phyloP scores from a whole-genome alignment of 1,140 invertebrate genomes.

The Bathynomus jamesi region DNA sequence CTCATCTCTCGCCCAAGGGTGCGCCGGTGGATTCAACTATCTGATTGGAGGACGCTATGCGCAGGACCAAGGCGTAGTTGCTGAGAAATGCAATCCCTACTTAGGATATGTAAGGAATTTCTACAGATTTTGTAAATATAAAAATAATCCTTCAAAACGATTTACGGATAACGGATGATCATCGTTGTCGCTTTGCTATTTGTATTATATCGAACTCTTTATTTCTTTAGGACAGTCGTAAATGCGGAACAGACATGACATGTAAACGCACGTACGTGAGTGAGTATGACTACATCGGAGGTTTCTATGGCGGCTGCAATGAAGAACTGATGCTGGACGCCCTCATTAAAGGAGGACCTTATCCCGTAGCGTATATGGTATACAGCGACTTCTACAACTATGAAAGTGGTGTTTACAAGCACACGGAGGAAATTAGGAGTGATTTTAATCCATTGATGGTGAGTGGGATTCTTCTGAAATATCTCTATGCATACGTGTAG shows the following conservation, averaged over 20 bases:
- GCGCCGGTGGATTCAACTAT: conserved; percentile 51
- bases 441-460: conserved; percentile 43
- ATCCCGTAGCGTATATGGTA: conserved; percentile 49
- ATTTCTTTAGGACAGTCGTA: conserved; percentile 15
- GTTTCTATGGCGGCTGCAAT: conserved; percentile 46
- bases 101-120: conserved; percentile 40
- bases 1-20: conserved; percentile 46
- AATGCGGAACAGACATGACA: conserved; percentile 41
- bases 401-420: conserved; percentile 44
- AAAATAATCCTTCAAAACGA: not conserved
- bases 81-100: conserved; percentile 49
- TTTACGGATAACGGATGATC: not conserved
- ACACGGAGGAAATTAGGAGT: conserved; percentile 38
- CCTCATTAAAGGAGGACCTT: conserved; percentile 48
- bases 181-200: not conserved
- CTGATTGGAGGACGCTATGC: conserved; percentile 48
- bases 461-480: conserved; percentile 39
- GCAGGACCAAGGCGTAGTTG: conserved; percentile 47
- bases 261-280: conserved; percentile 41
- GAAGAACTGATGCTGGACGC: conserved; percentile 48
- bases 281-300: conserved; percentile 49
- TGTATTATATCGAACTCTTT: conserved; percentile 7
- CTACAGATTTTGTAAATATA: not conserved
- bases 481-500: too few relatives aligned
- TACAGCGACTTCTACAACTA: conserved; percentile 45